These are phyloP conservation scores for Pithys albifrons DNA, from an alignment of 2,113 vertebrate species.

Conservation along the genomic window DNA sequence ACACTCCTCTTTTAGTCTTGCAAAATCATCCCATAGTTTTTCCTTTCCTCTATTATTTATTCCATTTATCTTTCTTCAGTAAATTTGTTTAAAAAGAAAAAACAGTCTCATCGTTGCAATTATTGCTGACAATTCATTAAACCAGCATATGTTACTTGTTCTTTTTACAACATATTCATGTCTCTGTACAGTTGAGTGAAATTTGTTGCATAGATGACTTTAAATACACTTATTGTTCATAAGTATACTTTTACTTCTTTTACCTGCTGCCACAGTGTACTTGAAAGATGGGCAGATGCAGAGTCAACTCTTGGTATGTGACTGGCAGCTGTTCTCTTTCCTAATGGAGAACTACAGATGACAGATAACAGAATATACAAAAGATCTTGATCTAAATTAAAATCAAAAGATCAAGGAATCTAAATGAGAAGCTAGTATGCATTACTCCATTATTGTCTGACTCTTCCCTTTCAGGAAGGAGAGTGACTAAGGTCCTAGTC, in stretches of 20 bases:
- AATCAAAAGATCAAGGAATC: neutral
- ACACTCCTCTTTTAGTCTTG: neutral
- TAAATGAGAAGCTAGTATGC: neutral
- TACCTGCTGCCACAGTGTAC: neutral
- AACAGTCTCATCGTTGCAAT: neutral
- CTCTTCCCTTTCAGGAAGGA: neutral
- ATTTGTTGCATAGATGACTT: neutral
- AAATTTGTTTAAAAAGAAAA: neutral
- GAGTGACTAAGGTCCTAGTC: neutral
- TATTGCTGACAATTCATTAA: neutral
- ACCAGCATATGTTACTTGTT: neutral
- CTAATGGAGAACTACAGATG: neutral
- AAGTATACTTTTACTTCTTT: neutral
- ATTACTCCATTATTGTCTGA: neutral
- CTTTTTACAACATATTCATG: neutral
- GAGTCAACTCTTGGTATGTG: neutral
- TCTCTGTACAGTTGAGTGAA: neutral
- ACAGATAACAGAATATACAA: neutral
- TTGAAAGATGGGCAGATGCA: neutral
- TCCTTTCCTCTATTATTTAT: neutral
- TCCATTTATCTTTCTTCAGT: neutral
- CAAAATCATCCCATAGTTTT: neutral
- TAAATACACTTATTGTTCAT: neutral
- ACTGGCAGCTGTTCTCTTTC: neutral
- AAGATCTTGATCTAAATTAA: slow-evolving; percentile 21